Conservation (phyloP, 1,140 invertebrate species). For the Armadillidium nasatum region DNA sequence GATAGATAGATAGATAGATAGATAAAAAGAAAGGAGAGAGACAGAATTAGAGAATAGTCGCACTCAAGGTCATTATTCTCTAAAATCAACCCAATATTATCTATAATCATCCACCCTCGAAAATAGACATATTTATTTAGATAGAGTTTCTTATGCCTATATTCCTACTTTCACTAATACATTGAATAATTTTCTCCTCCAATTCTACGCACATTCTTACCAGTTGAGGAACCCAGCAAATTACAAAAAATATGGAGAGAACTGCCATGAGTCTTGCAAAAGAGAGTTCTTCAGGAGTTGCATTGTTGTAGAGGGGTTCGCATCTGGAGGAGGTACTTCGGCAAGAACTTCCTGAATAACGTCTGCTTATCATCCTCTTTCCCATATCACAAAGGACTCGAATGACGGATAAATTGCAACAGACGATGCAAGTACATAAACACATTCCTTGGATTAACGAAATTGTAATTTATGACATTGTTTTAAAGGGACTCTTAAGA, state of each 20-base stretch:
- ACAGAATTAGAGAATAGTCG: too few species aligned
- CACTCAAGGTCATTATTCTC: too few species aligned
- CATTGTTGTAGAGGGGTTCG: slow-evolving; percentile 46
- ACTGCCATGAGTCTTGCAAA: slow-evolving; percentile 77
- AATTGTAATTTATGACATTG: too few species aligned
- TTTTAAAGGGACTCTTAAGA: too few species aligned
- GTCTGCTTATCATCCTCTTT: slow-evolving; percentile 51
- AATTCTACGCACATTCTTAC: slow-evolving; percentile 53
- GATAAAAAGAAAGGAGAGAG: not conserved
- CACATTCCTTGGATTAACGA: too few species aligned
- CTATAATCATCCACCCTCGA: not conserved
- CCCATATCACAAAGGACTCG: slow-evolving; percentile 60
- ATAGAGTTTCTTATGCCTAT: not conserved
- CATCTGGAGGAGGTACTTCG: slow-evolving; percentile 44
- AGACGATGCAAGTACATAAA: slow-evolving; percentile 69
- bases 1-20: too few species aligned
- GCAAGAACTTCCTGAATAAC: slow-evolving; percentile 55
- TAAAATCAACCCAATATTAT: not conserved
- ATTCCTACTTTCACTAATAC: too few species aligned
- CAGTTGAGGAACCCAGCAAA: slow-evolving; percentile 83
- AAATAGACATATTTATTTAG: not conserved
- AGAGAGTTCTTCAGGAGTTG: slow-evolving; percentile 65
- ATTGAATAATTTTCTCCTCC: slow-evolving; percentile 4
- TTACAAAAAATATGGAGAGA: slow-evolving; percentile 71
- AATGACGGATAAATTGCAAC: slow-evolving; percentile 75